Evolutionary conservation across 2,113 vertebrate genomes (phyloP).

Genomic region (Mirounga angustirostris): DNA sequence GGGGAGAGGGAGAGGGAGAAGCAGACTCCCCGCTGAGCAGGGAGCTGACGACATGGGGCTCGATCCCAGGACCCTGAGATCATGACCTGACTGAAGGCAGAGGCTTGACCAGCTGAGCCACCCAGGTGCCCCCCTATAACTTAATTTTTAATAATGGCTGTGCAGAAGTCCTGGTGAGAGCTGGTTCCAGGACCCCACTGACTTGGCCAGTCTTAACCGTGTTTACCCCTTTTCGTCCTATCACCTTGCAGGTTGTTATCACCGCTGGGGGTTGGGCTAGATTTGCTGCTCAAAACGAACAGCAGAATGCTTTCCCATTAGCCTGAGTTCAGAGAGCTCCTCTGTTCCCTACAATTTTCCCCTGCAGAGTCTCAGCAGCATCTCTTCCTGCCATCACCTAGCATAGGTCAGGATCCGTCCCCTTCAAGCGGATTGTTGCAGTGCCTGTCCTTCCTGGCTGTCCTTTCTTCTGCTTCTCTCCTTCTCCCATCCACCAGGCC

Average conservation of each 20-base stretch:
- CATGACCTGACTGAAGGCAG: neutral
- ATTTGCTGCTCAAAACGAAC: neutral
- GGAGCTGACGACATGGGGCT: neutral
- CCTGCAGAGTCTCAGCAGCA: neutral
- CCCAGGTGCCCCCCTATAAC: neutral
- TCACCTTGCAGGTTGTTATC: neutral
- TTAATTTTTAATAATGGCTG: neutral
- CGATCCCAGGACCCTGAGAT: neutral
- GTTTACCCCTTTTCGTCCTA: neutral
- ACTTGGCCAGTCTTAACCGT: neutral
- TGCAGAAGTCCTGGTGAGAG: neutral
- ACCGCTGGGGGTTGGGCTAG: neutral
- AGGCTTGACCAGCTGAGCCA: neutral
- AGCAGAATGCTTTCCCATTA: neutral
- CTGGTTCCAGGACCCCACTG: neutral
- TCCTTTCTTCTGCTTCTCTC: neutral
- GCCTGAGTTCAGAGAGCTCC: neutral
- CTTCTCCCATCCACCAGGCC: neutral
- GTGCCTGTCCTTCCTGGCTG: neutral
- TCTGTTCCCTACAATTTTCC: neutral
- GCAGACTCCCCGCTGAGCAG: neutral
- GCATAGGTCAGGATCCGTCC: accelerated
- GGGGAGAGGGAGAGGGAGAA: neutral
- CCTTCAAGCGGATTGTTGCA: accelerated
- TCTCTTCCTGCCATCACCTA: neutral